These are phyloP conservation scores for Diarsia mendica DNA, from an alignment of 2,888 invertebrate species.

Conservation along the genomic window DNA sequence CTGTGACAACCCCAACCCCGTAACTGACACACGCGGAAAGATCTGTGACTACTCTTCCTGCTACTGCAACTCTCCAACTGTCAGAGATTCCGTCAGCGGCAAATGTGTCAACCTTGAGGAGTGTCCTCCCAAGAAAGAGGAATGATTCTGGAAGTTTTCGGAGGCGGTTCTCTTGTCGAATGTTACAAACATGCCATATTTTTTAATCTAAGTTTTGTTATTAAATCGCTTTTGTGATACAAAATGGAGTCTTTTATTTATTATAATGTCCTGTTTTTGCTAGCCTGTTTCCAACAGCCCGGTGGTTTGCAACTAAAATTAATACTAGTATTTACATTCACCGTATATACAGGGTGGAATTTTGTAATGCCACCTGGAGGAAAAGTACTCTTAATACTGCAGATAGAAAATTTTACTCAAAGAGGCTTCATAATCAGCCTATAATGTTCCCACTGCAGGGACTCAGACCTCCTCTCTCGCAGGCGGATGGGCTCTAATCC, in stretches of 20 bases:
- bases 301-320: no score
- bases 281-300: not conserved
- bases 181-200: not conserved
- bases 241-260: conserved; percentile 1
- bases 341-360: no score
- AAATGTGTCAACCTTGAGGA: conserved; percentile 74
- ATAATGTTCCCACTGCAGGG: no score
- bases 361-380: no score
- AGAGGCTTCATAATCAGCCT: no score
- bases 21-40: not conserved
- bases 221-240: not conserved
- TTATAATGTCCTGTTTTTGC: not conserved
- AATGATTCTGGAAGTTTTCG: not conserved
- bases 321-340: no score
- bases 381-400: no score
- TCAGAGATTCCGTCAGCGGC: conserved; percentile 70
- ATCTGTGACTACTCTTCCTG: conserved; percentile 68
- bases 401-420: no score
- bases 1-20: conserved; percentile 76
- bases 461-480: no score
- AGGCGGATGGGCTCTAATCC: no score
- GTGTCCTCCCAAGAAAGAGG: conserved; percentile 71
- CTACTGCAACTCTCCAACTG: conserved; percentile 77
- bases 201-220: not conserved
- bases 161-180: not conserved